Evolutionary conservation across 1,140 invertebrate species (phyloP), one percentile per base, ranked within the genome.

Genomic region (Olivierus martensii): DNA sequence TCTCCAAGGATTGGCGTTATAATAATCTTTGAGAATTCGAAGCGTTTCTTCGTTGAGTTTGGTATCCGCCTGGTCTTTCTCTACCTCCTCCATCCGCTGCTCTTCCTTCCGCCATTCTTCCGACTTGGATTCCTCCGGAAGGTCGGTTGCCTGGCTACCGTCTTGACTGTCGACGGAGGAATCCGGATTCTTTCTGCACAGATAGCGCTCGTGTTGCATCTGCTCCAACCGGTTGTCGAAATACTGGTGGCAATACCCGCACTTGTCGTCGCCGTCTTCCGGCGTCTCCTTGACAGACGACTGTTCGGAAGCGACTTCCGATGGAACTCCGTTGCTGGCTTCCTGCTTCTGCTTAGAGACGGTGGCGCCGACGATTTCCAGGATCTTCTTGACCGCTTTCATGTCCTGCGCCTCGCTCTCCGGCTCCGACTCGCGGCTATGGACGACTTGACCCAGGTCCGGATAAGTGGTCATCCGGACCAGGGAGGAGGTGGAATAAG

Each of bases 321-420:
- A n/a, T n/a, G n/a, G n/a, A 28, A 28, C 28, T 0, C 28, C 28
- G 28, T 28, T 28, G 28, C 28, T 28, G 28, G 28, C 28, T 18
- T 45, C 37, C 28, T 53, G 48, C 44, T 59, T 50, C 21, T 63
- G 60, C 67, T 83, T 83, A 5, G 81, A 82, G 3, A 84, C 82
- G 1, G 78, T 79, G n/a, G 79, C 80, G 66, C 79, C 84, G 4
- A 86, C 82, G 21, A 81, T 81, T 61, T 84, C 81, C 55, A 87
- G 66, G 57, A 87, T 79, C 49, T 79, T 75, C 61, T 83, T 79
- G 4, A 84, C 79, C 4, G 75, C 77, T 54, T 79, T 77, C 11
- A 79, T 64, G 51, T 73, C 70, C n/a, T 64, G 45, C 28, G 28
- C 28, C 0, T 28, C 28, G 4, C 4, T 4, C 4, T 9, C 28